Evolutionary conservation across 2,113 vertebrate species (phyloP).

Genomic region (Puma concolor): DNA sequence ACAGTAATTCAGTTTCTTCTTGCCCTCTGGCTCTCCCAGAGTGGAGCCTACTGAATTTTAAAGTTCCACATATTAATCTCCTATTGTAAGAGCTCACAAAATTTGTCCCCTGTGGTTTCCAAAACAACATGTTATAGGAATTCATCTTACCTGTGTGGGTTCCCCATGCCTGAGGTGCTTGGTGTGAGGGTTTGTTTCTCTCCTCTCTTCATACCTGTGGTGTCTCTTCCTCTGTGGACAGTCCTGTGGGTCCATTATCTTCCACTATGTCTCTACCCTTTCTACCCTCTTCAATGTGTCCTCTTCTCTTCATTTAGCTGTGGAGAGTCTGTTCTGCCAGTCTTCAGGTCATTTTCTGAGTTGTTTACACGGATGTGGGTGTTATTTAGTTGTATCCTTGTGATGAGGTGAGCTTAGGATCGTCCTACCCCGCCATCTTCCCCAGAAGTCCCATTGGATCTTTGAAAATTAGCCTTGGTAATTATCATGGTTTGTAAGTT

Average conservation of each 20-base stretch:
- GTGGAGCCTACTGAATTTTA: neutral
- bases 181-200: neutral
- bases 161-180: neutral
- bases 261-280: neutral
- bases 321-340: neutral
- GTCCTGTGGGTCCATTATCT: neutral
- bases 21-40: neutral
- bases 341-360: neutral
- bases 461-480: neutral
- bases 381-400: neutral
- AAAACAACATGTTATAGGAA: neutral
- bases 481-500: slow-evolving; percentile 8
- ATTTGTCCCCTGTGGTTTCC: neutral
- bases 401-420: neutral
- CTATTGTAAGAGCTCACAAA: neutral
- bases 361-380: neutral
- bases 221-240: neutral
- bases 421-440: neutral
- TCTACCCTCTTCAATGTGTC: neutral
- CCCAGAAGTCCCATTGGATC: neutral
- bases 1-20: neutral
- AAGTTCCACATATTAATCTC: neutral
- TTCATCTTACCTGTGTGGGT: neutral
- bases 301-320: neutral
- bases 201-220: neutral